phyloP scores from a whole-genome alignment of 2,797 vertebrate species.

The Crax fasciolata region DNA sequence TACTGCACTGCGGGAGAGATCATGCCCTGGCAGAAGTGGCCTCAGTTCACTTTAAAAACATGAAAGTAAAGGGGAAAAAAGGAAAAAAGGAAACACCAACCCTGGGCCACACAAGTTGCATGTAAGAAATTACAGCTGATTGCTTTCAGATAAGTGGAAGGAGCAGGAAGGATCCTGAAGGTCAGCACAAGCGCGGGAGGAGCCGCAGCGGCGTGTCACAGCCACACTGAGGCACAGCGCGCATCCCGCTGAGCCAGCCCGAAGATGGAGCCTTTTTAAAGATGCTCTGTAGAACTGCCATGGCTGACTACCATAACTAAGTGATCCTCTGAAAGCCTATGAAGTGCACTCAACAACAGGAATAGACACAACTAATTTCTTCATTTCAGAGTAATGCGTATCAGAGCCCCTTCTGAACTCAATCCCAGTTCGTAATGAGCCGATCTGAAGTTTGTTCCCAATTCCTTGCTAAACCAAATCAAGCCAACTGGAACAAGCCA shows the following conservation, averaged over 20 bases:
- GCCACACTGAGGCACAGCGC: background rate
- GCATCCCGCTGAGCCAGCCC: background rate
- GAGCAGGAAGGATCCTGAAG: slow-evolving; percentile 26
- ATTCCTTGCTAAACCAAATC: slow-evolving; percentile 47
- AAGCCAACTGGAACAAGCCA: slow-evolving; percentile 47
- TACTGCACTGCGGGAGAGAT: slow-evolving; percentile 17
- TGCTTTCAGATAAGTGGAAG: slow-evolving; percentile 50
- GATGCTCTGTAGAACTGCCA: background rate
- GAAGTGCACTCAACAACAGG: background rate
- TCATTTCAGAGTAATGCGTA: background rate
- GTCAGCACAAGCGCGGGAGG: background rate
- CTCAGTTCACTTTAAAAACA: slow-evolving; percentile 70
- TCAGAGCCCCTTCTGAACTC: background rate
- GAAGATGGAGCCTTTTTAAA: background rate
- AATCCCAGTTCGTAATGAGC: background rate
- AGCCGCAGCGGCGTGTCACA: background rate
- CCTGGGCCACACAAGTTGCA: slow-evolving; percentile 75
- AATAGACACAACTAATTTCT: background rate
- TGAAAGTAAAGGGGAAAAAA: background rate
- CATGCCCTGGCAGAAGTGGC: slow-evolving; percentile 28
- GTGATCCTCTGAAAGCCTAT: background rate
- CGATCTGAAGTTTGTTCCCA: slow-evolving; percentile 18
- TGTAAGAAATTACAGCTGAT: slow-evolving; percentile 40
- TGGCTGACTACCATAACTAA: background rate
- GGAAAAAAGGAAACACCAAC: background rate